Evolutionary conservation across 2,797 vertebrate species (phyloP).

Genomic region (Cuculus canorus): DNA sequence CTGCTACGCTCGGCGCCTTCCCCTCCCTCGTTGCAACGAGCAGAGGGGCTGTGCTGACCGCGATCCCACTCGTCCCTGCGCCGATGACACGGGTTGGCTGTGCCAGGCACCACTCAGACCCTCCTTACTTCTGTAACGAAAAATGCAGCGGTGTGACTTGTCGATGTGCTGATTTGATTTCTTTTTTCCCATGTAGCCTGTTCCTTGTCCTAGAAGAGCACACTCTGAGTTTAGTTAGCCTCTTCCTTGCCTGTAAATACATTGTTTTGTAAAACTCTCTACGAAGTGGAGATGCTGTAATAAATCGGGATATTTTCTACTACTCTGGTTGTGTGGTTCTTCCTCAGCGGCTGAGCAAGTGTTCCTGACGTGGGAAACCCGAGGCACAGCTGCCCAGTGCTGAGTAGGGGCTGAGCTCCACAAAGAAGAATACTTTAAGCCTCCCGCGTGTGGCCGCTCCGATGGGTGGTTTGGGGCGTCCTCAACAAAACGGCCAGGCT

Average conservation of each 20-base stretch:
- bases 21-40: not conserved
- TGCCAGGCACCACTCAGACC: not conserved
- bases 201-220: not conserved
- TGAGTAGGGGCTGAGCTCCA: not conserved
- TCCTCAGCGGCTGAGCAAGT: not conserved
- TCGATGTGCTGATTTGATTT: not conserved
- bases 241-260: conserved; percentile 49
- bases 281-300: conserved; percentile 1
- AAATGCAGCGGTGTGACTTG: not conserved
- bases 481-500: too few species aligned
- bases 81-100: accelerated
- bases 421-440: not conserved
- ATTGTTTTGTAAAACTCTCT: conserved; percentile 37
- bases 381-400: too few species aligned
- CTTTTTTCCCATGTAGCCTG: not conserved
- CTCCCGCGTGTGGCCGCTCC: too few species aligned
- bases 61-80: not conserved
- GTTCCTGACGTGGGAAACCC: not conserved
- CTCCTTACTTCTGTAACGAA: not conserved
- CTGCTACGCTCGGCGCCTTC: accelerated
- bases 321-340: not conserved
- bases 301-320: conserved; percentile 68
- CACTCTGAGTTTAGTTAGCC: not conserved
- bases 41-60: not conserved
- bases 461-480: too few species aligned